Base-by-base conservation (phyloP, 2,888 invertebrate genomes). In the Sipunculus nudus region DNA sequence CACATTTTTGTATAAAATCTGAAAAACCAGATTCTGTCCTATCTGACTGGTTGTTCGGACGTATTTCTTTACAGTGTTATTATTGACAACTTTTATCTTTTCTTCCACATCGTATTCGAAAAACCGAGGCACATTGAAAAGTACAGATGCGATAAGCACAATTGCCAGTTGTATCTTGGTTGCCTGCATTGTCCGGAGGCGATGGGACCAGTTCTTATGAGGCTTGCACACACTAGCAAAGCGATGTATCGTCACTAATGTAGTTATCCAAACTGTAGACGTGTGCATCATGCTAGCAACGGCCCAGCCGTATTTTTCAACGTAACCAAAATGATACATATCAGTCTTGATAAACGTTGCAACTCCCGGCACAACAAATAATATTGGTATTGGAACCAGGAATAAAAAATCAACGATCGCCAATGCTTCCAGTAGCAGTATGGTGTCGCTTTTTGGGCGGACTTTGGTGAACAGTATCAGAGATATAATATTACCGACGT, bases 171-270 rank as follows among this genome's bases (percentile, higher is more conserved):
- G 59, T 13, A 32, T 31, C 54, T 63, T 63, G n/a, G 63, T 56
- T 4, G 49, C 21, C 10, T 32, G 6, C 5, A 55, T 38, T 1
- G 54, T 55, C n/a, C 40, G 50, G 31, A 48, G 32, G 13, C 45
- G 16, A 1, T 28, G 21, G 1, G 78, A 74, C n/a, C n/a, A n/a
- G n/a, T n/a, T n/a, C 47, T 65, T 72, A 59, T 79, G 77, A 19
- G 80, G 80, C 50, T 77, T 75, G 59, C 80, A 81, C 38, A 81
- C 79, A 31, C 78, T 73, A 23, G 78, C 75, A 62, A 77, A 81
- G 2, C 80, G 70, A 60, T 81, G 79, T 28, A 78, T 73, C 1
- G 78, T 75, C 21, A 80, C 79, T 1, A 77, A 73, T 31, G 80
- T 75, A 0, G 79, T 80, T 16, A 78, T 68, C 77, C 78, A 79